These are phyloP conservation scores for Bungarus multicinctus DNA, from an alignment of 2,113 vertebrate genomes.

Conservation along the genomic window DNA sequence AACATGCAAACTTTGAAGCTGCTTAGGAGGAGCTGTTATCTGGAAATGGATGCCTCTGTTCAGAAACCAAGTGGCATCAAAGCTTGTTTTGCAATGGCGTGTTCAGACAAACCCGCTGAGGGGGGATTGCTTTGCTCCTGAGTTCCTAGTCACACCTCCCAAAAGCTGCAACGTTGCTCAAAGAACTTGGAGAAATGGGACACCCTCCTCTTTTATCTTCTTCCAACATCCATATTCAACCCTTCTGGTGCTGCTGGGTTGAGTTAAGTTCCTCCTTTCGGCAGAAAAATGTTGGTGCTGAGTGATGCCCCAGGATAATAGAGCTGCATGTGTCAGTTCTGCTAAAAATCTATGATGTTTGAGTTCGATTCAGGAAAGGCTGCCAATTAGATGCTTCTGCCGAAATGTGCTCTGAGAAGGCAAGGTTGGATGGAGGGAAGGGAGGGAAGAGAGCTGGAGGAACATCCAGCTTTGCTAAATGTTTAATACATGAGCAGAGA, in stretches of 20 bases:
- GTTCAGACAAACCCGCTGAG: background rate
- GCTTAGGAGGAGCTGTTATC: background rate
- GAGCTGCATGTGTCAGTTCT: background rate
- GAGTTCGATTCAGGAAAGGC: background rate
- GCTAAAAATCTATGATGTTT: background rate
- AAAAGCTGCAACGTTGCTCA: background rate
- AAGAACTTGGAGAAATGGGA: background rate
- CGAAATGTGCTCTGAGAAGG: background rate
- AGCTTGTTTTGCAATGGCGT: background rate
- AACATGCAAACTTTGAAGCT: background rate
- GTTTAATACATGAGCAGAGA: background rate
- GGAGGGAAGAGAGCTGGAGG: background rate
- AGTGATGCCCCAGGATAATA: background rate
- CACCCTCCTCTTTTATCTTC: background rate
- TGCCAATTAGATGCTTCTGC: background rate
- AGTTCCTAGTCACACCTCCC: background rate
- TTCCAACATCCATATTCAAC: constrained; percentile 35
- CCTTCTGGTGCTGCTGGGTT: background rate
- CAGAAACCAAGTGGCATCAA: background rate
- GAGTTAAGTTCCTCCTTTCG: background rate
- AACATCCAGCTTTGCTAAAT: background rate
- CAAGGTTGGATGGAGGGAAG: background rate
- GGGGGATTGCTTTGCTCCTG: constrained; percentile 13
- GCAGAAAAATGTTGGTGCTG: background rate
- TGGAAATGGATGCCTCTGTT: background rate